Evolutionary conservation across 2,113 vertebrate genomes (phyloP).

Genomic region (Cromileptes altivelis): DNA sequence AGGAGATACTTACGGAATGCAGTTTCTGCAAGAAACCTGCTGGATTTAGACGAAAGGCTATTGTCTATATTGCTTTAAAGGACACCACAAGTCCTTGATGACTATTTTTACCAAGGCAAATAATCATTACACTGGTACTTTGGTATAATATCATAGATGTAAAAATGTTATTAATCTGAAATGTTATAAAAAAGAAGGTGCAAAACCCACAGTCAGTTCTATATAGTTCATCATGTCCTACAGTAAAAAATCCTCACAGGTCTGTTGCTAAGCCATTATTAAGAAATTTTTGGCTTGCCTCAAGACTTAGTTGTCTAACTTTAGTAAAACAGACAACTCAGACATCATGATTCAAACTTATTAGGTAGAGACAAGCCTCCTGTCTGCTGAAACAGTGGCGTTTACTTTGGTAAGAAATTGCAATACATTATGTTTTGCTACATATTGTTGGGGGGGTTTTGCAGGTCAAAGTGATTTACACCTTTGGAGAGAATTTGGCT

Average conservation of each 20-base stretch:
- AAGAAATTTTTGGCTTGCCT: conserved; percentile 46
- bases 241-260: conserved; percentile 22
- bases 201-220: neutral
- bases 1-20: conserved; percentile 79
- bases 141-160: neutral
- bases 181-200: conserved; percentile 10
- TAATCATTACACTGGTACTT: neutral
- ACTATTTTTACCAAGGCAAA: neutral
- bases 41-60: conserved; percentile 38
- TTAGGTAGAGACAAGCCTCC: conserved; percentile 59
- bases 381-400: conserved; percentile 72
- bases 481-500: conserved; percentile 71
- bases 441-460: conserved; percentile 68
- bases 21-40: conserved; percentile 66
- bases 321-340: conserved; percentile 62
- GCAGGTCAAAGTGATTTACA: conserved; percentile 82
- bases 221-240: neutral
- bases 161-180: neutral
- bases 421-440: conserved; percentile 75
- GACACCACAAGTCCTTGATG: neutral
- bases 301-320: conserved; percentile 48
- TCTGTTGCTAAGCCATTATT: conserved; percentile 10
- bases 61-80: conserved; percentile 47
- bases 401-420: conserved; percentile 68
- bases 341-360: conserved; percentile 76